A percentile compares a stretch with the other conserved stretches of the same genome.
phyloP scores from a whole-genome alignment of 2,113 vertebrate genomes.

The Picathartes gymnocephalus region DNA sequence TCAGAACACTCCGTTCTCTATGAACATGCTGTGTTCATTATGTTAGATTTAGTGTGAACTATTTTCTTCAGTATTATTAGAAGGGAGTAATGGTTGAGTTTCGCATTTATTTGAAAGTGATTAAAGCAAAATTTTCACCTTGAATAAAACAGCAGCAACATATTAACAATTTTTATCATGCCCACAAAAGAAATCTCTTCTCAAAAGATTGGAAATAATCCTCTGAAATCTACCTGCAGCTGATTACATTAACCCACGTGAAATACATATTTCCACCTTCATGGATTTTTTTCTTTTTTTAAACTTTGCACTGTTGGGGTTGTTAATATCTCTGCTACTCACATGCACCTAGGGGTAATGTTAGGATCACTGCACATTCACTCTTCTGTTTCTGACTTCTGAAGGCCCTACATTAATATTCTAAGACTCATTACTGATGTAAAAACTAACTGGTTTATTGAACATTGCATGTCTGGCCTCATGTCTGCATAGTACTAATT shows the following conservation, averaged over 20 bases:
- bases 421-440: constrained; percentile 63
- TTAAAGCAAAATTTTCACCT: constrained; percentile 72
- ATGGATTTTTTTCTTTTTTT: not conserved
- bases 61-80: constrained; percentile 69
- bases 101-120: constrained; percentile 68
- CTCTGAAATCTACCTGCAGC: constrained; percentile 66
- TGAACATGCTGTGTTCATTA: constrained; percentile 67
- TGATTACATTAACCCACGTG: constrained; percentile 52
- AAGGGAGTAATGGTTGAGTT: constrained; percentile 52
- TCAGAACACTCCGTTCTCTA: constrained; percentile 63
- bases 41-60: constrained; percentile 68
- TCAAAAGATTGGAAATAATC: constrained; percentile 64
- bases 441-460: constrained; percentile 68
- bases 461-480: constrained; percentile 56
- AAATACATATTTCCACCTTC: constrained; percentile 42
- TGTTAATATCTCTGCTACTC: constrained; percentile 33
- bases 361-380: constrained; percentile 36
- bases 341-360: constrained; percentile 29
- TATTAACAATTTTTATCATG: constrained; percentile 69
- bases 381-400: constrained; percentile 47
- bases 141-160: constrained; percentile 61
- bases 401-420: constrained; percentile 61
- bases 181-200: constrained; percentile 64
- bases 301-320: not conserved
- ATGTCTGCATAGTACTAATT: constrained; percentile 64